Evolutionary conservation across 2,113 vertebrate genomes (phyloP), one percentile per base, ranked within the genome.

Genomic region (Lamprologus lemairii): DNA sequence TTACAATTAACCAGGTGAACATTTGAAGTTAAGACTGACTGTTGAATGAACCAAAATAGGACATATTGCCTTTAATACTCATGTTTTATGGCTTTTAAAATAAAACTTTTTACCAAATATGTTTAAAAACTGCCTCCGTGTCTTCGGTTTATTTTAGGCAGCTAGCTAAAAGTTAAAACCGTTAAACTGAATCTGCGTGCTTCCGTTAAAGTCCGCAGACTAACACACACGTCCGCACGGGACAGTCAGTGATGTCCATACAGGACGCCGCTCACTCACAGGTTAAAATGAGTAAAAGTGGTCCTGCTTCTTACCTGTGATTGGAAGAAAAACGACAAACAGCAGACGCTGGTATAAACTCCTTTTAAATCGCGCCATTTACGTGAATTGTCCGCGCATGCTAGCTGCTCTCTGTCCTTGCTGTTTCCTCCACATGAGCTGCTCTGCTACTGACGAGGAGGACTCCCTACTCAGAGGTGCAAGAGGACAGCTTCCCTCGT

Each of bases 341-440:
- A 96, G 96, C 95, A 94, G 84, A 58, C 88, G 96, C 92, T 94
- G 95, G 83, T 93, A 90, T 87, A 95, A 83, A 89, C 87, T 95
- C 95, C 94, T 87, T 93, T 93, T 92, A 75, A 94, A 91, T 86
- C 83, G 93, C 93, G 94, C 96, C 96, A 97, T 97, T 96, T 96
- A 97, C 82, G 58, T 87, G 10, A 93, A 82, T 88, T 86, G 88
- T 95, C 81, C 83, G 83, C 31, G 91, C 97, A 96, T 97, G 88
- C 95, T 93, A 88, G 82, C 94, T 87, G 68, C 83, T 93, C 73
- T 89, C 58, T 37, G 33, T 84, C 82, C 55, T 78, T 57, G 88
- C 31, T 90, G 84, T 83, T 85, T 85, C 89, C 93, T 90, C 88
- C 86, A 80, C 57, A 80, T 58, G 91, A 88, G 86, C 93, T 60